Evolutionary conservation across 2,113 vertebrate species (phyloP).

Genomic region (Silurus glanis): DNA sequence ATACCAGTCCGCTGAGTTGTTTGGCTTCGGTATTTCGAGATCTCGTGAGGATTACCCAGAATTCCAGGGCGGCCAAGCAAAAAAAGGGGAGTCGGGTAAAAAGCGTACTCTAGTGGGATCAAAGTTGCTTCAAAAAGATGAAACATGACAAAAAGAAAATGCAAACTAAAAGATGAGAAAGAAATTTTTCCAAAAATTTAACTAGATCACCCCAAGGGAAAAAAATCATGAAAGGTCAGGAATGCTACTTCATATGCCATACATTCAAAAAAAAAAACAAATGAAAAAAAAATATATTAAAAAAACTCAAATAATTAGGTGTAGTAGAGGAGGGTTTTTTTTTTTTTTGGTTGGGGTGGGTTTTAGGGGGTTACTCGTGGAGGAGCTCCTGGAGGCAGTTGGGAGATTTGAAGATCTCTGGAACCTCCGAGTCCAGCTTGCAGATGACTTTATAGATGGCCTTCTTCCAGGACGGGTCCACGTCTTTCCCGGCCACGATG

Average conservation of each 20-base stretch:
- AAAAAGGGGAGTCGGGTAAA: conserved; percentile 13
- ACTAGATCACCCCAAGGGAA: conserved; percentile 66
- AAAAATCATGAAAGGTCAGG: conserved; percentile 58
- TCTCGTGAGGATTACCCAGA: conserved; percentile 56
- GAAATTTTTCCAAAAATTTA: conserved; percentile 41
- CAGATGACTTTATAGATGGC: conserved; percentile 99
- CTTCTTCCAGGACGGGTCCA: conserved; percentile 99
- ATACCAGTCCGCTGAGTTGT: conserved; percentile 34
- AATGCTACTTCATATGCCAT: conserved; percentile 76
- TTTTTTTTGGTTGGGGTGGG: too few species aligned
- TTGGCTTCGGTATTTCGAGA: conserved; percentile 33
- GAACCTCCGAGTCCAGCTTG: conserved; percentile 98
- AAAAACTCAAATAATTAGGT: conserved; percentile 72
- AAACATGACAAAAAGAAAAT: conserved; percentile 66
- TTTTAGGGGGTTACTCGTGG: conserved; percentile 85
- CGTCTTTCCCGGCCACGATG: conserved; percentile 97
- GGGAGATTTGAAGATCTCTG: conserved; percentile 97
- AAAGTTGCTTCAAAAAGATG: conserved; percentile 65
- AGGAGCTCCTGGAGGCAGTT: conserved; percentile 99
- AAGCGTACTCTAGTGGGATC: neutral
- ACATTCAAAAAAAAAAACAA: conserved; percentile 65
- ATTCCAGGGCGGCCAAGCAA: conserved; percentile 49
- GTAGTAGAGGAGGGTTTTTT: neutral
- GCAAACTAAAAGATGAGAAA: conserved; percentile 61
- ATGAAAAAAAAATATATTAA: conserved; percentile 41